Evolutionary conservation across 2,888 invertebrate genomes (phyloP), one percentile per base, ranked within the genome.

Genomic region (Eupeodes luniger): DNA sequence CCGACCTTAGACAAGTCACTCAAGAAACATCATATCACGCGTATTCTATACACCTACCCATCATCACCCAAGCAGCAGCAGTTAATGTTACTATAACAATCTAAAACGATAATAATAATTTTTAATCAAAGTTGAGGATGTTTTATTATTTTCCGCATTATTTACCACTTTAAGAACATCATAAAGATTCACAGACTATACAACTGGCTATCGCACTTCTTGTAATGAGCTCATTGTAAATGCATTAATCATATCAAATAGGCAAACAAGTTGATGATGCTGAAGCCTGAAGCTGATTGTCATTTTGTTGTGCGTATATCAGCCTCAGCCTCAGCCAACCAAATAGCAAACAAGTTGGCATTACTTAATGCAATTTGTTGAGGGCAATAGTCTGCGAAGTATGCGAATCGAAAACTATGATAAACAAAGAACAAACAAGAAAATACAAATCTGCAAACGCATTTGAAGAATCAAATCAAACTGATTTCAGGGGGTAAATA

Each of bases 181-280:
- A 62, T 55, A 69, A 51, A 27, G 3, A 27, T 27, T 27, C 14
- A 34, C 14, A 5, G 14, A 66, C 64, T 75, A 59, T 53, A 69
- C 59, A 78, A 70, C 88, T 74, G 84, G 75, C 74, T 85, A 75
- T 81, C 85, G 85, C 81, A 88, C 88, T 85, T 88, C 85, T 88
- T 74, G 88, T 85, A 88, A 88, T 85, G 84, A 85, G 85, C 88
- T 85, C 88, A 88, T 88, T 88, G 88, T 88, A 78, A 88, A 88
- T 85, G 81, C 88, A 88, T 88, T 88, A 88, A 88, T 88, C 88
- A 88, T 81, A 69, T 81, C 88, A 88, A 88, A 85, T 88, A 81
- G 88, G 85, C 88, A 81, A 84, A 84, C 87, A 84, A 74, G 80
- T 36, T 84, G 84, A 87, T 66, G 66, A 66, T 66, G 69, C 34